Evolutionary conservation across 2,113 vertebrate species (phyloP).

Genomic region (Syngnathoides biaculeatus): DNA sequence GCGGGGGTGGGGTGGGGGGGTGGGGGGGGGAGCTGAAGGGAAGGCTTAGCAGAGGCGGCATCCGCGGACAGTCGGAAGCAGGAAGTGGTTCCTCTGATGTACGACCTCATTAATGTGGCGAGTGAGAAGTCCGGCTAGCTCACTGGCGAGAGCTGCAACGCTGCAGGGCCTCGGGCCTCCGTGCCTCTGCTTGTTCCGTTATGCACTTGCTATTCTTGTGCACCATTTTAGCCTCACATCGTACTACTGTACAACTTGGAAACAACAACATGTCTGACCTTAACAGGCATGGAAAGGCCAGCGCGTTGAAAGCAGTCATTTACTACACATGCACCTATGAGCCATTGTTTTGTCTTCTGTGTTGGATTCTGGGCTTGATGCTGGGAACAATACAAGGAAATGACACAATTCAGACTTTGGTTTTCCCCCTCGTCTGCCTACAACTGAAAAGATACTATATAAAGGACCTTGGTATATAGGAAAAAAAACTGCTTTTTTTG

Average conservation of each 20-base stretch:
- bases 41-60: slow-evolving; percentile 20
- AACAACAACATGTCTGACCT: not conserved
- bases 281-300: not conserved
- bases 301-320: slow-evolving; percentile 34
- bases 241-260: not conserved
- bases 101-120: slow-evolving; percentile 52
- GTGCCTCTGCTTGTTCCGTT: slow-evolving; percentile 15
- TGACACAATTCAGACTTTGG: slow-evolving; percentile 18
- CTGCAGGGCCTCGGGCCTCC: slow-evolving; percentile 41
- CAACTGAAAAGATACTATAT: slow-evolving; percentile 10
- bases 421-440: slow-evolving; percentile 11
- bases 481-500: not conserved
- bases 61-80: slow-evolving; percentile 17
- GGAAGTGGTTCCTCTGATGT: slow-evolving; percentile 32
- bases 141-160: slow-evolving; percentile 23
- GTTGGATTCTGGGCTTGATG: slow-evolving; percentile 25
- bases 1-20: slow-evolving; percentile 30
- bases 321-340: slow-evolving; percentile 29
- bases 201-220: slow-evolving; percentile 17
- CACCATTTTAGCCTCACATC: slow-evolving; percentile 1
- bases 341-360: slow-evolving; percentile 41
- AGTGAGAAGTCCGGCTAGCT: slow-evolving; percentile 35
- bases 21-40: slow-evolving; percentile 12
- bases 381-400: slow-evolving; percentile 59
- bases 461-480: not conserved